phyloP scores from a whole-genome alignment of 2,797 vertebrate species.

The Nyctalus aviator region DNA sequence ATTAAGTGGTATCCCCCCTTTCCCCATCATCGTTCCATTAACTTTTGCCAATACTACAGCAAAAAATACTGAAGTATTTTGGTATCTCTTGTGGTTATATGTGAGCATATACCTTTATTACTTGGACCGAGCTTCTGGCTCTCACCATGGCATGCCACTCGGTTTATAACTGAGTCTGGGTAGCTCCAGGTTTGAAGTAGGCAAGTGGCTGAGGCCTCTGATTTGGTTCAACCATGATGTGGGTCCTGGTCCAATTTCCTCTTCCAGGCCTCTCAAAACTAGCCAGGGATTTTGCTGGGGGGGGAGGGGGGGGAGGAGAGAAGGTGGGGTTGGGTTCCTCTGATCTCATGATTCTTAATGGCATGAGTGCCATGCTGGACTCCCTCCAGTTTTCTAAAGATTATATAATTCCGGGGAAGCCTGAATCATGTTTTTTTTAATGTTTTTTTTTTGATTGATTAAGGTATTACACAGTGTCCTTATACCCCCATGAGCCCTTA shows the following conservation, averaged over 20 bases:
- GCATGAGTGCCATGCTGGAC: too few species aligned
- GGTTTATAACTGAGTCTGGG: background rate
- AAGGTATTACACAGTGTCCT: too few species aligned
- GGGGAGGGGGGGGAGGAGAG: too few species aligned
- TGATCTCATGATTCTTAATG: background rate
- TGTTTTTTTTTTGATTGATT: too few species aligned
- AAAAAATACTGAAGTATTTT: background rate
- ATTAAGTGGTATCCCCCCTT: background rate
- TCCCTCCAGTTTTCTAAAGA: background rate
- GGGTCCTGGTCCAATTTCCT: background rate
- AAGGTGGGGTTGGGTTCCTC: background rate
- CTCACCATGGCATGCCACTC: background rate
- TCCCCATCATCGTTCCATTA: background rate
- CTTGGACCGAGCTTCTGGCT: background rate
- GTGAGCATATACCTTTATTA: background rate
- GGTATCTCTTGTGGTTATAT: background rate
- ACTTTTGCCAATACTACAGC: background rate
- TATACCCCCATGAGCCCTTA: too few species aligned
- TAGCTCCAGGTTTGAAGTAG: background rate
- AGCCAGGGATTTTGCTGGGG: background rate
- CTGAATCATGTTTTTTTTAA: background rate
- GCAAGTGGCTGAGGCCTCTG: background rate
- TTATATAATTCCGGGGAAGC: background rate
- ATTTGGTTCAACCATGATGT: background rate
- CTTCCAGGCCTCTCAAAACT: background rate